A percentile compares a stretch with the other conserved stretches of the same genome.
Evolutionary conservation across 1,140 invertebrate species (phyloP).

Genomic region (Penaeus japonicus): DNA sequence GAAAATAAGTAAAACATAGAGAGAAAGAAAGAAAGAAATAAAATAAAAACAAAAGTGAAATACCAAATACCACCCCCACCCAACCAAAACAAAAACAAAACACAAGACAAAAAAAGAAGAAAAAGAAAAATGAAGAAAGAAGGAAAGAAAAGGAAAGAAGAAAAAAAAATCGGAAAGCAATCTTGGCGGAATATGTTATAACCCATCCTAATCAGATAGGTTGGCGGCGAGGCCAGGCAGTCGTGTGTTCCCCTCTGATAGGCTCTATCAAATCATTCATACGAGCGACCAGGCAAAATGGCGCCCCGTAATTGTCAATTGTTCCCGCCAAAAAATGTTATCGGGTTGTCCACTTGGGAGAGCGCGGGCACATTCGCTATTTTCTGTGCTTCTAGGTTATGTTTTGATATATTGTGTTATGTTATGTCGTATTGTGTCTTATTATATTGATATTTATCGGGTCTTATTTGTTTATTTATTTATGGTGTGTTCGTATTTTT

Average conservation of each 20-base stretch:
- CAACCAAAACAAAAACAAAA: background rate
- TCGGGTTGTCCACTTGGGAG: slow-evolving; percentile 28
- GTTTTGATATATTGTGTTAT: too few species aligned
- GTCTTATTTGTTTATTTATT: too few species aligned
- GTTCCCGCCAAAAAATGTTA: slow-evolving; percentile 35
- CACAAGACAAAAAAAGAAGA: background rate
- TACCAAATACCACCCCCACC: too few species aligned
- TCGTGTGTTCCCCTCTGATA: slow-evolving; percentile 25
- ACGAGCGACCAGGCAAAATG: slow-evolving; percentile 50
- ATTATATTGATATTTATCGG: too few species aligned
- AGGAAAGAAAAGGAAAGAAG: background rate
- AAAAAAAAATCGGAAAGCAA: background rate
- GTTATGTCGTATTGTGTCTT: too few species aligned
- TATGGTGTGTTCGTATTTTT: too few species aligned
- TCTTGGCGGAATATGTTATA: slow-evolving; percentile 19
- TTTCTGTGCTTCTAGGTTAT: too few species aligned
- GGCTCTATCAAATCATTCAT: slow-evolving; percentile 54
- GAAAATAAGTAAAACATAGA: too few species aligned
- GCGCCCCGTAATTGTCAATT: slow-evolving; percentile 50
- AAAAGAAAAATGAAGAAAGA: background rate
- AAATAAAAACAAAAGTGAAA: too few species aligned
- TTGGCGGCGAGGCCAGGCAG: background rate
- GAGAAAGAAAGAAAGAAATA: too few species aligned
- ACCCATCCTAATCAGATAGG: slow-evolving; percentile 26
- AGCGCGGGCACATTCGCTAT: background rate